These are phyloP conservation scores for Drosophila mauritiana DNA, from an alignment of 1,140 invertebrate genomes.

Conservation along the genomic window DNA sequence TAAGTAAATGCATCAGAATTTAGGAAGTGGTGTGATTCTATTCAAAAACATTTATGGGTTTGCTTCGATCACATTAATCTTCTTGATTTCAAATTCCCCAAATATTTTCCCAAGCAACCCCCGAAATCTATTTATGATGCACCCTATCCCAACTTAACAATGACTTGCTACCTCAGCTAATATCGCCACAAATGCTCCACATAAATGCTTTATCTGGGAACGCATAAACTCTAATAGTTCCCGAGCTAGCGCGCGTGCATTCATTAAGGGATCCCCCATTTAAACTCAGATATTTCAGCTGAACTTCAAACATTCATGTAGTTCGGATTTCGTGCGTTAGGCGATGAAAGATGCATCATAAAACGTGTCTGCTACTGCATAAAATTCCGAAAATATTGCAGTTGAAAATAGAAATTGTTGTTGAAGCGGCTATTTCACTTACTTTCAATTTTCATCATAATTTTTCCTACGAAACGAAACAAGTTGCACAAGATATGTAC, in stretches of 20 bases:
- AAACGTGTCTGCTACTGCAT: conserved; percentile 33
- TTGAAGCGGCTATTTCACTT: conserved; percentile 30
- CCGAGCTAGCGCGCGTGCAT: conserved; percentile 11
- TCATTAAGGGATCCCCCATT: conserved; percentile 8
- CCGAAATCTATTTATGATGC: not conserved
- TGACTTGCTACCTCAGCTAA: not conserved
- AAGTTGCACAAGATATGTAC: conserved; percentile 39
- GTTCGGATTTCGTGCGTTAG: not conserved
- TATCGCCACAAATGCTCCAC: conserved; percentile 6
- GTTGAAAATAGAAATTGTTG: conserved; percentile 31
- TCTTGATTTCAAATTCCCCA: not conserved
- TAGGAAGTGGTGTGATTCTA: not conserved
- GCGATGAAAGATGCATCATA: conserved; percentile 33
- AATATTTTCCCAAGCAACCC: not conserved
- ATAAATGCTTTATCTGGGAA: conserved; percentile 40
- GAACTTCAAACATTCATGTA: conserved; percentile 19
- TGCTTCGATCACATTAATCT: too few relatives aligned
- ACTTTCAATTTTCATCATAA: conserved; percentile 38
- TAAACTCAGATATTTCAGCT: conserved; percentile 23
- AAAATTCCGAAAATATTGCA: conserved; percentile 32
- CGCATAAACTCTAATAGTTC: conserved; percentile 32
- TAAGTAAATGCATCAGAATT: not conserved
- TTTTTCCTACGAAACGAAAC: conserved; percentile 45
- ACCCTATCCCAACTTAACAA: conserved; percentile 11
- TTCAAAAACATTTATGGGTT: not conserved